Evolutionary conservation across 2,888 invertebrate species (phyloP).

Genomic region (Drosophila paracracens): DNA sequence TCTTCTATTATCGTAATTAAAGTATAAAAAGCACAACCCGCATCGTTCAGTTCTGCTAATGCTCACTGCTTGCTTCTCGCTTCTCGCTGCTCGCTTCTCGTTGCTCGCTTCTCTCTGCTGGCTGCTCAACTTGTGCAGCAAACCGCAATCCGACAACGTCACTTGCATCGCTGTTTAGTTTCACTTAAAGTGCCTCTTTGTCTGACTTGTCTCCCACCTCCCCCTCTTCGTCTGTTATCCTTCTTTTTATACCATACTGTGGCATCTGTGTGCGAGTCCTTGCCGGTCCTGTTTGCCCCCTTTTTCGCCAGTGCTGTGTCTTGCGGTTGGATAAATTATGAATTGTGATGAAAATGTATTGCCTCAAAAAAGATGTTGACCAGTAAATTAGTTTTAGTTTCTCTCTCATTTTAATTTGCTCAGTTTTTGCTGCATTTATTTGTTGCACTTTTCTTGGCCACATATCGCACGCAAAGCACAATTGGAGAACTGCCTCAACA

Average conservation of each 20-base stretch:
- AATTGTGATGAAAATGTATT: constrained; percentile 67
- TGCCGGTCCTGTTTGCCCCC: constrained; percentile 37
- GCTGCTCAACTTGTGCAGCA: constrained; percentile 14
- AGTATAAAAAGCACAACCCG: constrained; percentile 6
- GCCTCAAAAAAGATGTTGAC: constrained; percentile 40
- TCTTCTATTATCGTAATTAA: neutral
- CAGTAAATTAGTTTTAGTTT: constrained; percentile 53
- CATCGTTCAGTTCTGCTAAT: neutral
- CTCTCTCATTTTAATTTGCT: constrained; percentile 13
- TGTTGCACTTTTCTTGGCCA: constrained; percentile 28
- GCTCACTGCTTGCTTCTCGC: neutral
- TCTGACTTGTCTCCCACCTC: constrained; percentile 21
- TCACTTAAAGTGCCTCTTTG: constrained; percentile 77
- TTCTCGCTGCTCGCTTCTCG: neutral
- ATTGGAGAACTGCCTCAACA: constrained; percentile 6
- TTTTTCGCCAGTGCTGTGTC: constrained; percentile 42
- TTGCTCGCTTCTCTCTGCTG: neutral
- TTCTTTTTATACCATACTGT: neutral
- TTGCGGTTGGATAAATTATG: constrained; percentile 59
- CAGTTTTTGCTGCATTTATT: constrained; percentile 38
- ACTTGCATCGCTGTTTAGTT: constrained; percentile 78
- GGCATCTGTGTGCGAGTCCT: constrained; percentile 17
- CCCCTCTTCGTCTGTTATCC: neutral
- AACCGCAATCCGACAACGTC: constrained; percentile 76
- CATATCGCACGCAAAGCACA: constrained; percentile 1